Percentiles rank a stretch among this genome's conserved stretches.
These are phyloP conservation scores for Nemurella pictetii DNA, from an alignment of 2,888 invertebrate genomes.

Conservation along the genomic window DNA sequence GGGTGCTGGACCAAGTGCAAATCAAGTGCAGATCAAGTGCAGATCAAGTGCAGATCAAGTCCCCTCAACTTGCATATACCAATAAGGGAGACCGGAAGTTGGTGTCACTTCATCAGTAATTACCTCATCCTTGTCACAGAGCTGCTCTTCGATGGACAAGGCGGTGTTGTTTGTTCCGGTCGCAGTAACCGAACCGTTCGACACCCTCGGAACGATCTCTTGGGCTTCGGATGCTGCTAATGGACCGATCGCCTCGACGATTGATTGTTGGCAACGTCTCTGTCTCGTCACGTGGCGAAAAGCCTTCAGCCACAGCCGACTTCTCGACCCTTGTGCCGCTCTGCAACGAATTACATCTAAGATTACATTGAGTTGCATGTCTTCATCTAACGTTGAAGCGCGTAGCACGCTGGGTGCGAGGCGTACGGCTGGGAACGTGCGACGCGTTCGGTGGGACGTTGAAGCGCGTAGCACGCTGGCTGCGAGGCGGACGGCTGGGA, in stretches of 20 bases:
- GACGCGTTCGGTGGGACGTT: too few relatives aligned
- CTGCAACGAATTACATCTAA: background rate
- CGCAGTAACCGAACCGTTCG: background rate
- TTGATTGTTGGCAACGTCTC: slow-evolving; percentile 45
- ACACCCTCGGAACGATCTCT: background rate
- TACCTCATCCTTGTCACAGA: slow-evolving; percentile 9
- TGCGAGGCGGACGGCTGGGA: too few relatives aligned
- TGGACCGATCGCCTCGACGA: background rate
- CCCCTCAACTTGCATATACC: too few relatives aligned
- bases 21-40: too few relatives aligned
- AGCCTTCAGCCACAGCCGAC: slow-evolving; percentile 54
- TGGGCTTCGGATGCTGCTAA: background rate
- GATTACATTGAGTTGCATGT: too few relatives aligned
- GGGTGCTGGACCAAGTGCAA: too few relatives aligned
- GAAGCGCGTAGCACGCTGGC: too few relatives aligned
- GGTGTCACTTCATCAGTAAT: background rate
- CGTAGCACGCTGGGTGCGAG: too few relatives aligned
- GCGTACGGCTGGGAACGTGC: too few relatives aligned
- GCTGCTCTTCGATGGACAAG: background rate
- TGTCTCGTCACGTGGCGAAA: slow-evolving; percentile 53
- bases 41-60: too few relatives aligned
- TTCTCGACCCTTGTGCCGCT: background rate
- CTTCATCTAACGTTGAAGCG: too few relatives aligned
- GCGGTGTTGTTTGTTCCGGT: background rate
- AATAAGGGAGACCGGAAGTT: too few relatives aligned